Conservation (phyloP, 2,113 vertebrate species). For the Colius striatus region DNA sequence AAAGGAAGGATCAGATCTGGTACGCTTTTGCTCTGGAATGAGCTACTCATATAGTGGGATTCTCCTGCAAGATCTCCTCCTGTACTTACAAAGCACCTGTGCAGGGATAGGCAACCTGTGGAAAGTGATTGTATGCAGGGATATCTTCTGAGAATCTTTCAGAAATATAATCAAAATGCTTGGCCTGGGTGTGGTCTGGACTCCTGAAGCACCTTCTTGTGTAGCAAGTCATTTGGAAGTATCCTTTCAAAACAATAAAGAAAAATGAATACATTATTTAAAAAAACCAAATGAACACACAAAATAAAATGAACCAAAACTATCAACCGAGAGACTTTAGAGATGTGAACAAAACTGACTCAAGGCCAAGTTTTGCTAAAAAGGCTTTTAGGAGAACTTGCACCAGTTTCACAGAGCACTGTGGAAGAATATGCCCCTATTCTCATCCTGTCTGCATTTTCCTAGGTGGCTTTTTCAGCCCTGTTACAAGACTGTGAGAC, state of each 20-base stretch:
- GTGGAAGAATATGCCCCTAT: not conserved
- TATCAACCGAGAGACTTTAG: not conserved
- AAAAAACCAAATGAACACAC: too few relatives aligned
- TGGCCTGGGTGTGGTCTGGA: not conserved
- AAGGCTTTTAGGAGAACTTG: not conserved
- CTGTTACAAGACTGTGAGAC: not conserved
- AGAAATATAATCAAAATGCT: not conserved
- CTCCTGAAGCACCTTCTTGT: not conserved
- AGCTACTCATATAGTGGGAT: not conserved
- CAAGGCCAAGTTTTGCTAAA: not conserved
- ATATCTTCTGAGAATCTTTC: not conserved
- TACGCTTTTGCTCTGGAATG: not conserved
- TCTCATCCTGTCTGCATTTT: not conserved
- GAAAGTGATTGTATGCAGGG: not conserved
- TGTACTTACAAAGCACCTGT: not conserved
- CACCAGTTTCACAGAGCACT: not conserved
- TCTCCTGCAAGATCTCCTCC: not conserved
- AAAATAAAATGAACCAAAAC: not conserved
- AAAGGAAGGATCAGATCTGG: not conserved
- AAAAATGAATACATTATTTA: not conserved
- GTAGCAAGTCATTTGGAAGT: not conserved
- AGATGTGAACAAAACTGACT: not conserved
- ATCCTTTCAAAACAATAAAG: not conserved
- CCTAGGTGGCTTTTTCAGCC: not conserved
- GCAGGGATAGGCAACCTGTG: not conserved